Base-by-base conservation (phyloP, 2,888 invertebrate species). In the Apomyelois bistriatella region DNA sequence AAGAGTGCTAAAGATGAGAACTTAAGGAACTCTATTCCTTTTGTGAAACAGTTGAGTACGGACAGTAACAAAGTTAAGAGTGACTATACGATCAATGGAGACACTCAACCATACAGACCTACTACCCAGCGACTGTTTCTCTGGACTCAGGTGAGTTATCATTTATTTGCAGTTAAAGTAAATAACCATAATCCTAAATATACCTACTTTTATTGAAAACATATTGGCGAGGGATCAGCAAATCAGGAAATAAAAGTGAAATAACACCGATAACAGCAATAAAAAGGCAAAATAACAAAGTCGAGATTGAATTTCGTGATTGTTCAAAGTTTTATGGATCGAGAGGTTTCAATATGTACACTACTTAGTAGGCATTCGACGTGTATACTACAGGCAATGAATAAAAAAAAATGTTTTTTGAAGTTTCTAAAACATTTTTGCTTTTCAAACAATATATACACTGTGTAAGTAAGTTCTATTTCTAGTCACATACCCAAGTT, bases 1-100 rank as follows among this genome's bases (percentile, higher is more conserved):
- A 92, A 92, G 73, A 85, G 81, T 60, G 92, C 91, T 30, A 92
- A 92, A 62, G 91, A 92, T 52, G 93, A 92, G 66, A 93, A 93
- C 70, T 72, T 93, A 54, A 85, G 93, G 16, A 92, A 89, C 68
- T 89, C 91, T n/a, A 85, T 92, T 60, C 93, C 93, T 30, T 93
- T 89, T 64, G 92, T 93, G 0, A 86, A 93, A 64, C 92, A 93
- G 74, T 80, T 93, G 54, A 92, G 93, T 56, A 88, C 86, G 58
- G 93, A 92, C 64, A 85, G 78, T 59, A 91, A 86, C 58, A 93
- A 93, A 82, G 91, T 86, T 46, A 93, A 92, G 79, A 65, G 74
- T 22, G 86, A 88, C 52, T 84, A 77, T 60, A 61, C 78, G n/a
- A 84, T 85, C 66, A 88, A 88, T 62, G 86, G 81, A 22, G 88